Conservation (phyloP, 35 echinoderm and acorn worm species). For the Apostichopus parvimensis region DNA sequence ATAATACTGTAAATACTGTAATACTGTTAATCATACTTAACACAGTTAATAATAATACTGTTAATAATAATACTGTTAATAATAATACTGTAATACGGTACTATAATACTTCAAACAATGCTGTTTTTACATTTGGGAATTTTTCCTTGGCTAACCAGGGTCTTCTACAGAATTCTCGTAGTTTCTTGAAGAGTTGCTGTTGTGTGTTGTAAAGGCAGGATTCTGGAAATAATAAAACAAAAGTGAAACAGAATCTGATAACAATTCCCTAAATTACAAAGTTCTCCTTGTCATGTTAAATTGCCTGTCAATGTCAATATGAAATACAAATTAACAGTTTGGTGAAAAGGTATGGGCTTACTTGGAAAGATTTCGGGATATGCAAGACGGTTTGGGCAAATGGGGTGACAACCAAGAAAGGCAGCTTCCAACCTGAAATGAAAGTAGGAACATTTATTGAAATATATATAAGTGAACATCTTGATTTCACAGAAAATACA, state of each 20-base stretch:
- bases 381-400: conserved; percentile 44
- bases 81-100: too few species aligned
- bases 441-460: not conserved
- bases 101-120: too few species aligned
- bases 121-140: conserved; percentile 2
- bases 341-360: not conserved
- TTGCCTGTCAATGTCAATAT: not conserved
- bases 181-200: conserved; percentile 51
- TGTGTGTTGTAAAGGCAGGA: conserved; percentile 42
- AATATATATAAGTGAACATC: too few species aligned
- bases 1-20: too few species aligned
- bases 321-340: not conserved
- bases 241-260: not conserved
- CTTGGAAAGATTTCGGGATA: conserved; percentile 57
- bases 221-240: conserved; percentile 19
- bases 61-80: too few species aligned
- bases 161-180: conserved; percentile 41
- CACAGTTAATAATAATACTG: too few species aligned
- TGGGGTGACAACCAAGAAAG: conserved; percentile 20
- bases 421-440: conserved; percentile 32
- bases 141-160: conserved; percentile 29
- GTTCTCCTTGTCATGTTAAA: not conserved
- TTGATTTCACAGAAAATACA: too few species aligned
- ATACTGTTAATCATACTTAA: too few species aligned
- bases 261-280: not conserved